These are phyloP conservation scores for Cherax destructor DNA, from an alignment of 1,140 invertebrate species.

Conservation along the genomic window DNA sequence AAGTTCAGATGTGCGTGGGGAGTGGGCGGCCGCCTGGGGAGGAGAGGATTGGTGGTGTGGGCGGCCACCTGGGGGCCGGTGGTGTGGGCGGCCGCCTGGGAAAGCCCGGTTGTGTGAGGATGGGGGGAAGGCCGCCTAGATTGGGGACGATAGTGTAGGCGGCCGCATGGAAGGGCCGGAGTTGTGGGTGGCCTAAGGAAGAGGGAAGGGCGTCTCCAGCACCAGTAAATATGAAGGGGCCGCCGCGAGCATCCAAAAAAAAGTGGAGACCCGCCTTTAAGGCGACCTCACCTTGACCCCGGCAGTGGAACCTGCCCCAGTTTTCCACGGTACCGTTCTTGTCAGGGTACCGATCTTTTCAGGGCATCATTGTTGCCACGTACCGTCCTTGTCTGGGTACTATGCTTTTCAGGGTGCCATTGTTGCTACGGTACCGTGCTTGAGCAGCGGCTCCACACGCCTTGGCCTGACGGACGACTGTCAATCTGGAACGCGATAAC, in stretches of 20 bases:
- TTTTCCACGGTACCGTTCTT: conserved; percentile 34
- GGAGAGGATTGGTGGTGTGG: background rate
- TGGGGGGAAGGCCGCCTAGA: no score
- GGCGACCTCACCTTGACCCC: background rate
- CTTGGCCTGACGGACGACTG: conserved; percentile 11
- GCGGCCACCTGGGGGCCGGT: conserved; percentile 5
- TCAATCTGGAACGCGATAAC: conserved; percentile 29
- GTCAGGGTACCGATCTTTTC: no score
- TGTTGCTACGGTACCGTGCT: conserved; percentile 22
- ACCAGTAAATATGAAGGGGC: conserved; percentile 62
- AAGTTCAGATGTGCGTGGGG: conserved; percentile 34
- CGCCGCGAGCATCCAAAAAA: conserved; percentile 9
- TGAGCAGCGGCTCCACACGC: background rate
- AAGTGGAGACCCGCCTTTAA: background rate
- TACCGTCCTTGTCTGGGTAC: background rate
- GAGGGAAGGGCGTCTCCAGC: conserved; percentile 54
- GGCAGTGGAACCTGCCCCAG: conserved; percentile 3
- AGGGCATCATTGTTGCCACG: conserved; percentile 15
- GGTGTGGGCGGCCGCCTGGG: background rate
- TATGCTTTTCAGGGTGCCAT: no score
- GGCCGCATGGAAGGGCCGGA: background rate
- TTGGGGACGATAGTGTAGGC: no score
- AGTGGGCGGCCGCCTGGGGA: background rate
- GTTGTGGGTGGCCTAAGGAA: background rate
- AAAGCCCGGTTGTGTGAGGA: no score